phyloP scores from a whole-genome alignment of 1,140 invertebrate genomes.

The Megathymus violae region DNA sequence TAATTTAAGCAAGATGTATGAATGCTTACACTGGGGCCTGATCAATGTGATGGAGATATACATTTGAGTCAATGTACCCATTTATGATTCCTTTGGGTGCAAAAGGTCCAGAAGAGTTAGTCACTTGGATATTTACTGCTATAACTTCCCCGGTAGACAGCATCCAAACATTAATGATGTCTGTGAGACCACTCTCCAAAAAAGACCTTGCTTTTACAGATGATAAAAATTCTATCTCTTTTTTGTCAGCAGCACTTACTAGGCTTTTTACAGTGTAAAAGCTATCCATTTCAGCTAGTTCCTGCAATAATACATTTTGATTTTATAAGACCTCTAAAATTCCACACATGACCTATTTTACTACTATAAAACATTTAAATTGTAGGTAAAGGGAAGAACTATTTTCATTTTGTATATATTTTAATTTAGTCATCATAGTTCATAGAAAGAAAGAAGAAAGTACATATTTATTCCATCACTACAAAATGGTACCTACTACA shows the following conservation, averaged over 20 bases:
- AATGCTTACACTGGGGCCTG: constrained; percentile 89
- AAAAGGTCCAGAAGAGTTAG: constrained; percentile 76
- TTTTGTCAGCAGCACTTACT: constrained; percentile 87
- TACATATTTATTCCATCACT: too few relatives aligned
- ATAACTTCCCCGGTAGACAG: constrained; percentile 89
- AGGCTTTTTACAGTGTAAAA: constrained; percentile 91
- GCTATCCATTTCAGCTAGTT: constrained; percentile 87
- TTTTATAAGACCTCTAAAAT: background rate
- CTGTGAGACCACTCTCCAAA: constrained; percentile 84
- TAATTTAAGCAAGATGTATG: constrained; percentile 6
- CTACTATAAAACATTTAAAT: background rate
- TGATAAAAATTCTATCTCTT: constrained; percentile 88
- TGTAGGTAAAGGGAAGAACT: too few relatives aligned
- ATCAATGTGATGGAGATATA: constrained; percentile 89
- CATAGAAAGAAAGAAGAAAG: too few relatives aligned
- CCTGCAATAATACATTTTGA: constrained; percentile 67
- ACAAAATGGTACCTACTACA: too few relatives aligned
- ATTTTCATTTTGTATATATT: too few relatives aligned
- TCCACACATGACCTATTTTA: too few relatives aligned
- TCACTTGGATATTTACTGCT: constrained; percentile 85
- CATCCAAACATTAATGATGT: constrained; percentile 89
- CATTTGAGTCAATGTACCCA: constrained; percentile 88
- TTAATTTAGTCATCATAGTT: too few relatives aligned
- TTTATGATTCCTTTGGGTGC: constrained; percentile 60
- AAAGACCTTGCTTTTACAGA: constrained; percentile 91